Evolutionary conservation across 2,797 vertebrate species (phyloP).

Genomic region (Phrynocephalus forsythii): DNA sequence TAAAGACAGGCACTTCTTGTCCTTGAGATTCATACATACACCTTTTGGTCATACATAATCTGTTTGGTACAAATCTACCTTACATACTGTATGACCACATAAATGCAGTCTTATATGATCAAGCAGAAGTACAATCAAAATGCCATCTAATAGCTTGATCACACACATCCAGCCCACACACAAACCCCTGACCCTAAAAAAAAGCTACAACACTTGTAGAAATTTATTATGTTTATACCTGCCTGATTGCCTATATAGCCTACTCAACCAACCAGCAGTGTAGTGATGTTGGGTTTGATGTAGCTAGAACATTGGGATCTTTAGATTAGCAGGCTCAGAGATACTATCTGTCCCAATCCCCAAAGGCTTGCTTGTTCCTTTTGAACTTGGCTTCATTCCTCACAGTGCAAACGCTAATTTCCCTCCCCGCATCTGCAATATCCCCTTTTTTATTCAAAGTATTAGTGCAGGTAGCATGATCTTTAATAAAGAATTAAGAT

Average conservation of each 20-base stretch:
- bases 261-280: not conserved
- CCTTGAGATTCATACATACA: not conserved
- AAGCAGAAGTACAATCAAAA: too few species aligned
- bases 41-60: not conserved
- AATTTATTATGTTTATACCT: not conserved
- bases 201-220: not conserved
- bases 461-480: too few species aligned
- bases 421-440: too few species aligned
- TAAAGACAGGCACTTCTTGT: not conserved
- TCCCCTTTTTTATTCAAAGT: too few species aligned
- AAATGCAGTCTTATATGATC: not conserved
- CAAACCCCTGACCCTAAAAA: not conserved
- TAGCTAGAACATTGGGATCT: too few species aligned
- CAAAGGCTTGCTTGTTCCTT: not conserved
- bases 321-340: too few species aligned
- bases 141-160: not conserved
- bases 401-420: too few species aligned
- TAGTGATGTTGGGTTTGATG: too few species aligned
- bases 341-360: not conserved
- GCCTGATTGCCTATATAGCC: too few species aligned
- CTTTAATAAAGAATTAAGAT: too few species aligned
- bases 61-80: not conserved
- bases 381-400: too few species aligned
- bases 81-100: not conserved
- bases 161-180: not conserved